Evolutionary conservation across 2,797 vertebrate genomes (phyloP).

Genomic region (Amazona ochrocephala): DNA sequence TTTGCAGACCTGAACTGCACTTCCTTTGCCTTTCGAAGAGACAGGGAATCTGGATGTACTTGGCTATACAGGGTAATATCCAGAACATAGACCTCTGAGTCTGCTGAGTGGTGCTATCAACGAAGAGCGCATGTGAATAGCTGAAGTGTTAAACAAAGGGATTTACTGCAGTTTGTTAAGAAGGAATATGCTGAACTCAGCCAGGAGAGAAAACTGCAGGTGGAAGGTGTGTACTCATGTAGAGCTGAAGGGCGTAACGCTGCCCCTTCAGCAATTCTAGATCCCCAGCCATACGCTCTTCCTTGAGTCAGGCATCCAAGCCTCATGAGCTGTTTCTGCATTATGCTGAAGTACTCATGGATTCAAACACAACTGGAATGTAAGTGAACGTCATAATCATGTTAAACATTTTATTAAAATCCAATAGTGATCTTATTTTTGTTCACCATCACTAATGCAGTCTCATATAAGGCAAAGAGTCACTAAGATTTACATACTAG

Average conservation of each 20-base stretch:
- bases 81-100: neutral
- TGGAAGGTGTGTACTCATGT: rapidly evolving
- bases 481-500: neutral
- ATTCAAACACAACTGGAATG: neutral
- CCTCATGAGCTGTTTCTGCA: neutral
- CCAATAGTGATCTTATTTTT: neutral
- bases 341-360: neutral
- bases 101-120: neutral
- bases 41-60: neutral
- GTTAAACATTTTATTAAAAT: neutral
- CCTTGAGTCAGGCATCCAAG: neutral
- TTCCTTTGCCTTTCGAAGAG: neutral
- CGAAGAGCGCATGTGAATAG: neutral
- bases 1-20: neutral
- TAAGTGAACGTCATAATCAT: neutral
- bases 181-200: neutral
- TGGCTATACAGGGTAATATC: neutral
- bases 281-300: neutral
- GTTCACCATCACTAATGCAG: neutral
- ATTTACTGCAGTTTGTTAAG: neutral
- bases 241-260: neutral
- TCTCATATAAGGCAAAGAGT: neutral
- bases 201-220: neutral
- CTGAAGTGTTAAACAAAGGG: neutral
- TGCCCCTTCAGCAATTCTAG: neutral